Evolutionary conservation across 1,140 invertebrate genomes (phyloP), one percentile per base, ranked within the genome.

Genomic region (Physella acuta): DNA sequence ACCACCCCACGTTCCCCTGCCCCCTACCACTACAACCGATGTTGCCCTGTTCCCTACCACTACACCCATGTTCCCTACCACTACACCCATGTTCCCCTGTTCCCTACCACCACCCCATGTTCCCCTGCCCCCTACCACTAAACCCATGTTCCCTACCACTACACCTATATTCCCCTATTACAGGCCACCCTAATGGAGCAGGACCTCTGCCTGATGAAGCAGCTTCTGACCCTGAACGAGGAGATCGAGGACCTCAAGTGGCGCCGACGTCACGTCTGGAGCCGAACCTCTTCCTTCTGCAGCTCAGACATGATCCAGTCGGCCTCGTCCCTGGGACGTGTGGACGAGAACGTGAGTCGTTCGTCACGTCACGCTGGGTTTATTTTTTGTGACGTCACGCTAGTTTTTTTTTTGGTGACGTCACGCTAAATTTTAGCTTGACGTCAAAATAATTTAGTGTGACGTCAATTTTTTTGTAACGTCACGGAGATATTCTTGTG

Each of bases 201-300:
- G 65, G 79, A 80, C 53, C 67, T 80, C 30, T 75, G 70, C 1
- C 71, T 80, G 44, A 80, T 80, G 79, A 75, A 76, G 53, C 79
- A 80, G 61, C 71, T 80, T 16, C 71, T 80, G 39, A 79, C 74
- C 4, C 63, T 80, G 49, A 80, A 80, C 60, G 79, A 80, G 67
- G 70, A 72, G 52, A 79, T 80, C 28, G 77, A 80, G 68, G 77
- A 80, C 28, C 60, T 80, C n/a, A 80, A 80, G 66, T 78, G 75
- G 73, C 71, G 74, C 31, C 51, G 76, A 20, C 59, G 70, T 28
- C 74, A 75, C 60, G 68, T 68, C 59, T 74, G 73, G 60, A 58
- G 66, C n/a, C 72, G 62, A 0, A 61, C 63, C 58, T 68, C 72
- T 16, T 51, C 53, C 28, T 61, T 51, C 37, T 36, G 73, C 53